Conservation (phyloP, 2,888 invertebrate genomes). For the Diadegma fenestrale region DNA sequence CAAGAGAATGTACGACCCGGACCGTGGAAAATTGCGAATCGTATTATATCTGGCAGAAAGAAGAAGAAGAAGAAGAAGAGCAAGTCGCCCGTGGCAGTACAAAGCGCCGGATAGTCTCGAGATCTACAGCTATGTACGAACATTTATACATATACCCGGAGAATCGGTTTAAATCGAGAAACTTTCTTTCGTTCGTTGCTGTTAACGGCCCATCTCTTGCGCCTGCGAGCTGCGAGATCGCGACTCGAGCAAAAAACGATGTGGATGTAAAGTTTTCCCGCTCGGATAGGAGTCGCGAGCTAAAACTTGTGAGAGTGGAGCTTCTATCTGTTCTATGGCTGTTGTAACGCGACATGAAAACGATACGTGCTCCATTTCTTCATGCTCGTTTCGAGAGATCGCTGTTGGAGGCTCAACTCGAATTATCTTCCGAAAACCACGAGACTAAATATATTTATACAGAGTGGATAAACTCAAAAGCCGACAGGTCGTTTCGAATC, state of each 20-base stretch:
- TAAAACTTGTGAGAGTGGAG: constrained; percentile 43
- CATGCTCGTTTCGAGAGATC: not conserved
- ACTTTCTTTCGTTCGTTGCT: constrained; percentile 55
- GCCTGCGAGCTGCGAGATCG: constrained; percentile 51
- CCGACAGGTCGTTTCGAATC: not conserved
- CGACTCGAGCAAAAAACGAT: constrained; percentile 43
- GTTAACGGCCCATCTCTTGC: constrained; percentile 46
- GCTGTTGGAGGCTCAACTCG: not conserved
- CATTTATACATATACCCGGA: constrained; percentile 4
- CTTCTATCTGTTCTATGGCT: constrained; percentile 8
- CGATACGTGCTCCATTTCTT: constrained; percentile 12
- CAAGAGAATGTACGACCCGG: constrained; percentile 26
- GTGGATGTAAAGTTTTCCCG: constrained; percentile 53
- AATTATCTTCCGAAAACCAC: not conserved
- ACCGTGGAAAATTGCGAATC: constrained; percentile 51
- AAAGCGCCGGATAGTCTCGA: constrained; percentile 13
- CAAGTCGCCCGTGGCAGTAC: constrained; percentile 32
- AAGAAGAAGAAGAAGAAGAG: constrained; percentile 7
- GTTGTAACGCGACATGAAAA: constrained; percentile 19
- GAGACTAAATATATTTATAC: not conserved
- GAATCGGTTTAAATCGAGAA: constrained; percentile 58
- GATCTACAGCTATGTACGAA: not conserved
- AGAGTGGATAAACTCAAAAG: not conserved
- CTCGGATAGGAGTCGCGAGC: constrained; percentile 27
- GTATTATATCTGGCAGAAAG: constrained; percentile 6